A percentile compares a stretch with the other conserved stretches of the same genome.
phyloP scores from a whole-genome alignment of 2,888 invertebrate genomes.

The Diaperis boleti region DNA sequence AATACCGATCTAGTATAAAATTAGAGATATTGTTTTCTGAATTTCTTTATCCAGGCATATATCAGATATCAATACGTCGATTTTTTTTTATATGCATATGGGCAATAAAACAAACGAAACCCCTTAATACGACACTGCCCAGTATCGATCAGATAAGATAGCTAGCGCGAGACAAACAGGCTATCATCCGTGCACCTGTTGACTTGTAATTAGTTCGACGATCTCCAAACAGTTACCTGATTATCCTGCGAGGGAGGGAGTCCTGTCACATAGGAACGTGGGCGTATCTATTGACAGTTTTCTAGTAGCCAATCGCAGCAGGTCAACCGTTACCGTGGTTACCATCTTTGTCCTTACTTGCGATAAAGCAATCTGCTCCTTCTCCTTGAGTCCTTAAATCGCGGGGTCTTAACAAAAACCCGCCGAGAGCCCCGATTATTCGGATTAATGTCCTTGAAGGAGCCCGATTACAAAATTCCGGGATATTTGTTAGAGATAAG shows the following conservation, averaged over 20 bases:
- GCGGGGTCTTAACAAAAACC: conserved; percentile 37
- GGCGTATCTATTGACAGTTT: conserved; percentile 64
- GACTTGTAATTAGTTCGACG: conserved; percentile 43
- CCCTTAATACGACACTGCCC: too few species aligned
- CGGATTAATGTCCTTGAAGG: conserved; percentile 31
- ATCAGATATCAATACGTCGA: too few species aligned
- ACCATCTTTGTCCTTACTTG: conserved; percentile 60
- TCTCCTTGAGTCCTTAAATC: conserved; percentile 47
- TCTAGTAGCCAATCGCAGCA: conserved; percentile 62
- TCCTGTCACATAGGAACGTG: conserved; percentile 53
- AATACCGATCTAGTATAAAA: too few species aligned
- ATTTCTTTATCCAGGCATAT: too few species aligned
- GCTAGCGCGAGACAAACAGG: conserved; percentile 19
- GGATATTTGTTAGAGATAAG: conserved; percentile 22
- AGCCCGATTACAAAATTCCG: conserved; percentile 18
- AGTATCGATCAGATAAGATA: conserved; percentile 29
- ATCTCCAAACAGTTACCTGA: conserved; percentile 43
- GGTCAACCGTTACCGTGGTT: conserved; percentile 62
- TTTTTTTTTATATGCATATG: too few species aligned
- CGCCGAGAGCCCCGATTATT: conserved; percentile 33
- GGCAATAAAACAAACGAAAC: too few species aligned
- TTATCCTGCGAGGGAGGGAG: conserved; percentile 49
- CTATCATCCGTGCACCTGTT: conserved; percentile 39
- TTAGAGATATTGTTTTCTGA: too few species aligned
- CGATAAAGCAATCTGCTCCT: conserved; percentile 54